These are phyloP conservation scores for Stegodyphus mimosarum DNA, from an alignment of 1,140 invertebrate species.

Conservation along the genomic window DNA sequence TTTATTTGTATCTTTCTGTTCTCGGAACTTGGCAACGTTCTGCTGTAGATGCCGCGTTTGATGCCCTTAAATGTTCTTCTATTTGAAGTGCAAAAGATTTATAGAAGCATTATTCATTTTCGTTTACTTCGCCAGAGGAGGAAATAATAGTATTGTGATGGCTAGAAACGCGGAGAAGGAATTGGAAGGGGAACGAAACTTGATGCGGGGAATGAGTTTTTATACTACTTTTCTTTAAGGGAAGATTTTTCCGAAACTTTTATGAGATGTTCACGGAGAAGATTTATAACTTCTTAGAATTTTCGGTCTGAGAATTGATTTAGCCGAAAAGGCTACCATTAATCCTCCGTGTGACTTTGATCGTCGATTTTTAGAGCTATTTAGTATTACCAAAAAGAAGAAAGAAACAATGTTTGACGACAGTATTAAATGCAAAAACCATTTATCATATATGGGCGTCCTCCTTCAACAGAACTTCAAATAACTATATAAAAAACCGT, in stretches of 20 bases:
- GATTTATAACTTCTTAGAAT: neutral
- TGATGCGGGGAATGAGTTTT: neutral
- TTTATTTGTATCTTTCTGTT: neutral
- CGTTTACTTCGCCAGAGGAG: neutral
- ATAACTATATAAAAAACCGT: too few species aligned
- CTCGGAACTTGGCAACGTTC: conserved; percentile 13
- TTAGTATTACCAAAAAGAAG: too few species aligned
- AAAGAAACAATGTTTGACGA: too few species aligned
- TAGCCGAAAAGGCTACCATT: neutral
- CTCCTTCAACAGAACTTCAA: too few species aligned
- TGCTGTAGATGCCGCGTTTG: conserved; percentile 32
- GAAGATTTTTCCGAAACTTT: neutral
- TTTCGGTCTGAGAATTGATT: neutral
- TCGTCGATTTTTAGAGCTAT: too few species aligned
- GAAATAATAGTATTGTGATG: neutral
- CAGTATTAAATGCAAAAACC: too few species aligned
- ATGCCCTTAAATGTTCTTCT: conserved; percentile 42
- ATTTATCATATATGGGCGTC: too few species aligned
- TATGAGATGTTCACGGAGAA: neutral
- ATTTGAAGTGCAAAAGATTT: conserved; percentile 53
- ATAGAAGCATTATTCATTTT: conserved; percentile 51
- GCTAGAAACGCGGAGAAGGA: neutral
- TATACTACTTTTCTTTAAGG: neutral
- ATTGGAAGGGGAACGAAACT: neutral
- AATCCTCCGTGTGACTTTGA: neutral